Evolutionary conservation across 2,888 invertebrate genomes (phyloP), one percentile per base, ranked within the genome.

Genomic region (Laspeyria flexula): DNA sequence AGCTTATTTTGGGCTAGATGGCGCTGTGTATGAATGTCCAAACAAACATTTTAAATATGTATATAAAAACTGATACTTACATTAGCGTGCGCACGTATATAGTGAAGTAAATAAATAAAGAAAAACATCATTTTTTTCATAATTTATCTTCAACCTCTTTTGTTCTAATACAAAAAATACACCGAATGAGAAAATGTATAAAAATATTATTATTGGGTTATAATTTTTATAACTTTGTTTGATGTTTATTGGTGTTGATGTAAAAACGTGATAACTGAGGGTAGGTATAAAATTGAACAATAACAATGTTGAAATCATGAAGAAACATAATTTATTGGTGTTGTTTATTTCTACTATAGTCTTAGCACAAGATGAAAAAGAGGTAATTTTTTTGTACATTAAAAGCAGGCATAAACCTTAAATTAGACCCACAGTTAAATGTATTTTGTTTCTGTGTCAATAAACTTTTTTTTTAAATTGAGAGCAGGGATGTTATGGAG

Each of bases 251-350:
- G 5, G 9, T 58, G 47, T 44, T 29, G 12, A n/a, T 30, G 48
- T 60, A 65, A 60, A 64, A 53, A 34, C 12, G 16, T 34, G 21
- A 29, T 23, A 15, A 31, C 16, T 52, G 47, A 25, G 25, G 9
- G 3, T 3, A 25, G 25, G 7, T 7, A 25, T 25, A 25, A 25
- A 25, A 25, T 7, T 25, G 1, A 27, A 34, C 35, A 33, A 25
- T 43, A 58, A 61, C 30, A 46, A 67, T 60, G 65, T 55, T 41
- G 50, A 70, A 68, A 67, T 31, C 29, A 77, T 77, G 76, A 59
- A 60, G 54, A 43, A 46, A 11, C 3, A 59, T 48, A 38, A 65
- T 45, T 55, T 75, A 38, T 57, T 73, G 12, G 43, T 73, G 47
- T 51, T 74, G 18, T 44, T 71, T 38, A 50, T 46, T 18, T 43